Base-by-base conservation (phyloP, 2,113 vertebrate species). In the Lepus europaeus region DNA sequence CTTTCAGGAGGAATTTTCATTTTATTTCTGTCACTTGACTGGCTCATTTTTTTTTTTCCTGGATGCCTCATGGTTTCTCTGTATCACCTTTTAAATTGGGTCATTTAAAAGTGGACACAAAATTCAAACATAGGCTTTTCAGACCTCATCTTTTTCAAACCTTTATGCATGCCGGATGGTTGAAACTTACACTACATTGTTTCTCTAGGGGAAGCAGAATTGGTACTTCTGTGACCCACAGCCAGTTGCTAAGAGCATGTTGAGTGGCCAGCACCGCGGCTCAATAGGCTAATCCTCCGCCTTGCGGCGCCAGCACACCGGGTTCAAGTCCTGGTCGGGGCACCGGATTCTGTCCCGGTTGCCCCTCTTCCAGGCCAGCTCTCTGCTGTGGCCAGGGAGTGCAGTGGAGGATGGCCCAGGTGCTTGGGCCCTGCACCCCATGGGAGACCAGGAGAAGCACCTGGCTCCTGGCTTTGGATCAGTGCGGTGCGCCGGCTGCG, bases 121-220 rank as follows among this genome's bases (percentile, higher is more conserved):
- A 93, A 87, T 88, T 95, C 69, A 89, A 80, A 87, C 31, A 76
- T 74, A 96, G 73, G 9, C 61, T 93, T 81, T 81, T 83, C 68
- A 89, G 20, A 68, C 17, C n/a, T 90, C 1, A 16, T 51, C 53
- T 83, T 89, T 68, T 78, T 20, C 56, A 90, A 81, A 86, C 70
- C n/a, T 23, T 66, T 68, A 27, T 76, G 20, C 22, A 9, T 9
- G 10, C 39, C 51, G 51, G 20, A 33, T 89, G 72, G 78, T 23
- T 90, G 86, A 90, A 87, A 92, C 17, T 70, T 76, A 29, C 27
- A 33, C 31, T n/a, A 19, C 39, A 61, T 68, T 36, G 61, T 69
- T 72, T 89, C 49, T 36, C 59, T 73, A 31, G 17, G 64, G 56
- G 78, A 83, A 53, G 77, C 33, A 63, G 63, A 51, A 73, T 92